Evolutionary conservation across 2,113 vertebrate genomes (phyloP).

Genomic region (Amblyornis subalaris): DNA sequence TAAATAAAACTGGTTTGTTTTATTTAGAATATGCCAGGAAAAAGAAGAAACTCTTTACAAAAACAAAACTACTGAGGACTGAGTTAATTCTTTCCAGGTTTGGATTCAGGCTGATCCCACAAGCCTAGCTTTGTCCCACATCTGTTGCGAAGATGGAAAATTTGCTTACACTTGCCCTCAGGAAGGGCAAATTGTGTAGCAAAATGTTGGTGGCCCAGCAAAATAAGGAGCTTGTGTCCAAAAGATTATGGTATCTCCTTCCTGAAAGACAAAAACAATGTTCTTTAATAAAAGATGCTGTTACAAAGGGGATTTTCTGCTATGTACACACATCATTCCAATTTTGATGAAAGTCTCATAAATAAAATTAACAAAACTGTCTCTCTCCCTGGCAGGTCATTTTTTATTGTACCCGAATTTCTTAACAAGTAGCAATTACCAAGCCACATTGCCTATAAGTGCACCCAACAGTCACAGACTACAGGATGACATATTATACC

Average conservation of each 20-base stretch:
- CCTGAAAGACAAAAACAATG: background rate
- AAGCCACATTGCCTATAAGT: constrained; percentile 27
- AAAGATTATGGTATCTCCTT: background rate
- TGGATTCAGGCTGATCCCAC: background rate
- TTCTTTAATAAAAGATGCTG: background rate
- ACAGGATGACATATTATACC: constrained; percentile 46
- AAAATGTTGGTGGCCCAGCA: background rate
- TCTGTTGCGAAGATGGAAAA: background rate
- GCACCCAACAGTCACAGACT: constrained; percentile 50
- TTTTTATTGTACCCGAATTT: constrained; percentile 43
- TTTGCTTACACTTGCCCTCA: background rate
- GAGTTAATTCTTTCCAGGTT: constrained; percentile 15
- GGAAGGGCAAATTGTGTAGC: background rate
- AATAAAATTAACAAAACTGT: constrained; percentile 47
- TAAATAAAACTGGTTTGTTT: background rate
- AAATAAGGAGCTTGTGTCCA: background rate
- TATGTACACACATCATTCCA: background rate
- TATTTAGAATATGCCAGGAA: background rate
- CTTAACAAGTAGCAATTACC: constrained; percentile 53
- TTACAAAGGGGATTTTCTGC: background rate
- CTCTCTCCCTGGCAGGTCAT: constrained; percentile 19
- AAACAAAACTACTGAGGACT: background rate
- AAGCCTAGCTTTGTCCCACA: background rate
- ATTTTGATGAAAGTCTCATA: constrained; percentile 26
- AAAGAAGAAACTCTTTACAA: background rate